Percentiles rank a stretch among this genome's conserved stretches.
Conservation (phyloP, 2,113 vertebrate species). For the Micronycteris hirsuta region DNA sequence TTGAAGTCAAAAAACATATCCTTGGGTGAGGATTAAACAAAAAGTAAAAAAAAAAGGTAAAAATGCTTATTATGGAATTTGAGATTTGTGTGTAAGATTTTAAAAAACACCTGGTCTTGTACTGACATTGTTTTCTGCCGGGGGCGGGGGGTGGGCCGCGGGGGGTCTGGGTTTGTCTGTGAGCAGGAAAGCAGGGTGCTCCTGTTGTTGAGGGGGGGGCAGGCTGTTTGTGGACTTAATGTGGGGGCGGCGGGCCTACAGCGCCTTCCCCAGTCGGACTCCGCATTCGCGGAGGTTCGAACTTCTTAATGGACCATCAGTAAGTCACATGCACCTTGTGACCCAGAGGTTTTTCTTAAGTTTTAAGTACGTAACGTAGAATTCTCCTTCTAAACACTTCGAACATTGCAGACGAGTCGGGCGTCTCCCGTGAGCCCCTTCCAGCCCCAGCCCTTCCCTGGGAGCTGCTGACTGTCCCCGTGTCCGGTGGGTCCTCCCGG, state of each 20-base stretch:
- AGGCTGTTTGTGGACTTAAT: neutral
- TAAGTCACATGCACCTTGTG: neutral
- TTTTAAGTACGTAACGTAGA: neutral
- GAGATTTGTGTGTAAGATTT: neutral
- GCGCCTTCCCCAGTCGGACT: neutral
- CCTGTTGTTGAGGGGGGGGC: neutral
- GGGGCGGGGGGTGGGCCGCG: rapidly evolving
- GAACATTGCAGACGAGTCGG: neutral
- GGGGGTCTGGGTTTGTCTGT: neutral
- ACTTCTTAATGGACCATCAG: neutral
- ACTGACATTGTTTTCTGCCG: neutral
- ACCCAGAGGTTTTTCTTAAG: neutral
- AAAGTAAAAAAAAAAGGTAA: neutral
- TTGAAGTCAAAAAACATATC: no score
- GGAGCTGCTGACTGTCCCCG: neutral
- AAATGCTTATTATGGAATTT: neutral
- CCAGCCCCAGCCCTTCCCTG: neutral
- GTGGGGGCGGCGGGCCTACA: neutral
- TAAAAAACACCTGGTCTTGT: neutral
- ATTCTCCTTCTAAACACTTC: neutral
- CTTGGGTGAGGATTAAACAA: no score
- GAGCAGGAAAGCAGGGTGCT: neutral
- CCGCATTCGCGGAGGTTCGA: neutral
- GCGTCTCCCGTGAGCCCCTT: neutral
- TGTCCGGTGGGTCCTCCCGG: neutral